Conservation (phyloP, 2,888 invertebrate species). For the Lamellibrachia columna region DNA sequence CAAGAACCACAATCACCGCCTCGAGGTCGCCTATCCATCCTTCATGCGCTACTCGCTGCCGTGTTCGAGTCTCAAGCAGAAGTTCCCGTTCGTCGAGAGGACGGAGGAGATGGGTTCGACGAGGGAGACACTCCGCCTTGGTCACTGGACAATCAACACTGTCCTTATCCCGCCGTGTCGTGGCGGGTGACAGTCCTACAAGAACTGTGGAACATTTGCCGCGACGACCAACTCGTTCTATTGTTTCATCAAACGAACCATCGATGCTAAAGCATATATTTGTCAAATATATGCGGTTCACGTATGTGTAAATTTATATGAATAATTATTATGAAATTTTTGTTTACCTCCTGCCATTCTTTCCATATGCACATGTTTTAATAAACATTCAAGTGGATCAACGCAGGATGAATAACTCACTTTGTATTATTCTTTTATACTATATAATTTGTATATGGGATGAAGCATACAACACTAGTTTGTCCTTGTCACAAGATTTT, state of each 20-base stretch:
- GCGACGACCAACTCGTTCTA: background rate
- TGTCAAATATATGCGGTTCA: background rate
- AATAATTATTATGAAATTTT: too few relatives aligned
- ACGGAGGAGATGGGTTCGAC: background rate
- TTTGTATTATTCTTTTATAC: too few relatives aligned
- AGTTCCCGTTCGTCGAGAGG: background rate
- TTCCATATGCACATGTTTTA: too few relatives aligned
- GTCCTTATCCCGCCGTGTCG: background rate
- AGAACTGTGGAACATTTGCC: background rate
- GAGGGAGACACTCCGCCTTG: background rate
- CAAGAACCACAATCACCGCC: conserved; percentile 10
- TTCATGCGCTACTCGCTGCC: background rate
- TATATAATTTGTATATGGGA: too few relatives aligned
- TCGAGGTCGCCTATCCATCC: background rate
- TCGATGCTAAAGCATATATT: background rate
- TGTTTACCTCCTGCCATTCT: too few relatives aligned
- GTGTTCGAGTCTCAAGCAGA: background rate
- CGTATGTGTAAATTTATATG: too few relatives aligned
- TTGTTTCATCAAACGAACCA: background rate
- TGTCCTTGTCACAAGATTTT: too few relatives aligned
- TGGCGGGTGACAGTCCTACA: background rate
- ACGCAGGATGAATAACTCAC: too few relatives aligned
- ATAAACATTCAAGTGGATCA: too few relatives aligned
- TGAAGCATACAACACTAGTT: too few relatives aligned
- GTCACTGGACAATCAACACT: background rate